phyloP scores from a whole-genome alignment of 2,888 invertebrate species.

The Sinodicranocentrus sp. region DNA sequence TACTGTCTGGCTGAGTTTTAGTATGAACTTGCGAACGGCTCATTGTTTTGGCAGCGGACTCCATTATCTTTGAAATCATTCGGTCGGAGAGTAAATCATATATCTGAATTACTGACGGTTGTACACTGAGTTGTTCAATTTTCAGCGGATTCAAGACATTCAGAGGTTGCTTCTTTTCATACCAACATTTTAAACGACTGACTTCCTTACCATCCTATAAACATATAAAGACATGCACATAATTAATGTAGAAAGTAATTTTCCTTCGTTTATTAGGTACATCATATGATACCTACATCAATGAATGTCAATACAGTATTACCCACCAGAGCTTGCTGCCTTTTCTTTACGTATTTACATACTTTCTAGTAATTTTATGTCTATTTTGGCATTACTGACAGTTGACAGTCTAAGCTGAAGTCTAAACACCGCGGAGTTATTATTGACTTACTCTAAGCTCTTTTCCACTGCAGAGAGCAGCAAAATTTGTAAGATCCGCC shows the following conservation, averaged over 20 bases:
- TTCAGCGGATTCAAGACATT: slow-evolving; percentile 77
- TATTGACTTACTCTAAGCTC: slow-evolving; percentile 57
- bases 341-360: no score
- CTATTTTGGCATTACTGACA: no score
- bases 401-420: no score
- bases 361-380: no score
- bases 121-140: slow-evolving; percentile 76
- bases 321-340: no score
- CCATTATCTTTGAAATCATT: slow-evolving; percentile 75
- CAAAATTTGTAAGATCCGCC: slow-evolving; percentile 77
- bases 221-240: no score
- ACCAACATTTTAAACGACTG: slow-evolving; percentile 77
- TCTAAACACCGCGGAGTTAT: no score
- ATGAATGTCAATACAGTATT: no score
- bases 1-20: slow-evolving; percentile 23
- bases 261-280: no score
- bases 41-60: slow-evolving; percentile 76
- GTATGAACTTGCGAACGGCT: slow-evolving; percentile 77
- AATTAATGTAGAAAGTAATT: no score
- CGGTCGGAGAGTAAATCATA: slow-evolving; percentile 77
- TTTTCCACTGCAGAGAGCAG: slow-evolving; percentile 78
- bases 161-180: slow-evolving; percentile 72
- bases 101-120: slow-evolving; percentile 77
- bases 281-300: no score
- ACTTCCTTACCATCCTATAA: not conserved